Conservation (phyloP, 53 echinoderm and acorn worm species). For the Temnopleurus reevesii region DNA sequence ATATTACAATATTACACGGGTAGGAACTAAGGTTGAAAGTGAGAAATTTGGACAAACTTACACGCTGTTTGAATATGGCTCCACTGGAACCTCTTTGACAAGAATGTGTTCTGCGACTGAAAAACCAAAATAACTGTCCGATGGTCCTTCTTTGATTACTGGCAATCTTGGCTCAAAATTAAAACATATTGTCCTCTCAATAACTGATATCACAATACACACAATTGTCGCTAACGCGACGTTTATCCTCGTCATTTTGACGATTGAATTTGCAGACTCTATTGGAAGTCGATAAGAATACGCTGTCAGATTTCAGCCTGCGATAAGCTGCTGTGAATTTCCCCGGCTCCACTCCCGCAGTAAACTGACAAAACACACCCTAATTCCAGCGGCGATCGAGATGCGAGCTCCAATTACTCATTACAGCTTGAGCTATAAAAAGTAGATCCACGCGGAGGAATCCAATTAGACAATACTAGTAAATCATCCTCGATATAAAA, state of each 20-base stretch:
- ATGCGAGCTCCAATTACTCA: slow-evolving; percentile 23
- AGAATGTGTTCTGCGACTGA: slow-evolving; percentile 89
- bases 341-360: slow-evolving; percentile 20
- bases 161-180: slow-evolving; percentile 89
- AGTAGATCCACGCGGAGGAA: slow-evolving; percentile 9
- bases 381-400: neutral
- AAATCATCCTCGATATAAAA: neutral
- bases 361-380: slow-evolving; percentile 11
- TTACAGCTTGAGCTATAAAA: neutral
- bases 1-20: too few species aligned
- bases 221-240: slow-evolving; percentile 36
- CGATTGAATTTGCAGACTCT: too few species aligned
- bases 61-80: slow-evolving; percentile 70
- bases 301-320: neutral
- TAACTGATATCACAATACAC: slow-evolving; percentile 37
- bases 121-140: slow-evolving; percentile 89
- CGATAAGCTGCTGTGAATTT: slow-evolving; percentile 9
- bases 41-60: slow-evolving; percentile 70
- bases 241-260: slow-evolving; percentile 24
- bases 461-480: neutral
- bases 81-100: neutral
- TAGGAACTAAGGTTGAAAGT: too few species aligned
- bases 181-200: slow-evolving; percentile 65
- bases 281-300: neutral
- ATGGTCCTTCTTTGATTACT: slow-evolving; percentile 86